phyloP scores from a whole-genome alignment of 2,888 invertebrate genomes.

The Marronus borbonicus region DNA sequence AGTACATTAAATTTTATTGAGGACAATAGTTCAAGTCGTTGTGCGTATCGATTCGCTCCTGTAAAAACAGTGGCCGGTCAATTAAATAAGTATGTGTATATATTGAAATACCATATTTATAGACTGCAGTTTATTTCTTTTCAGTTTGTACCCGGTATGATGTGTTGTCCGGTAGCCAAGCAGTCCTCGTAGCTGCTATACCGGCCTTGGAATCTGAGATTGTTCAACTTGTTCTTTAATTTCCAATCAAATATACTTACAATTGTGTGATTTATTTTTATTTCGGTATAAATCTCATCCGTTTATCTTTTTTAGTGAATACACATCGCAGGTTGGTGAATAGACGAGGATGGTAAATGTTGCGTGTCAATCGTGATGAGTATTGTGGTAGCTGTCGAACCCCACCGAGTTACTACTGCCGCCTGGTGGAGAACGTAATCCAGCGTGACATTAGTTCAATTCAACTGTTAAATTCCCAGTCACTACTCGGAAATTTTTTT shows the following conservation, averaged over 20 bases:
- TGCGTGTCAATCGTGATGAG: conserved; percentile 52
- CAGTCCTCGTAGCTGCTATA: neutral
- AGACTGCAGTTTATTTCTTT: conserved; percentile 52
- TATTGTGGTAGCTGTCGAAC: conserved; percentile 51
- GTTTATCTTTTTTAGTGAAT: conserved; percentile 48
- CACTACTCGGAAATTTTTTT: conserved; percentile 50
- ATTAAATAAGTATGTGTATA: conserved; percentile 54
- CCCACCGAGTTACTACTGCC: conserved; percentile 49
- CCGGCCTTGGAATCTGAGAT: conserved; percentile 51
- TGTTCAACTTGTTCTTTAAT: conserved; percentile 49
- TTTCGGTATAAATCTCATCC: conserved; percentile 48
- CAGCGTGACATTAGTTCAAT: conserved; percentile 52
- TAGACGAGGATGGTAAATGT: conserved; percentile 49
- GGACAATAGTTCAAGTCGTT: conserved; percentile 49
- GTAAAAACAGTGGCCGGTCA: conserved; percentile 52
- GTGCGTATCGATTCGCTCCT: conserved; percentile 43
- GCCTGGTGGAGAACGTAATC: conserved; percentile 51
- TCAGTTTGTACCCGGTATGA: conserved; percentile 26
- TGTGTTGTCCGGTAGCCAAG: conserved; percentile 12
- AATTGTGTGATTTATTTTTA: conserved; percentile 49
- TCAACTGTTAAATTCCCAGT: conserved; percentile 51
- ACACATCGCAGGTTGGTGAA: conserved; percentile 37
- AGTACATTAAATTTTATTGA: conserved; percentile 51
- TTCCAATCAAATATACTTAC: conserved; percentile 49
- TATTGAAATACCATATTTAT: conserved; percentile 53